Evolutionary conservation across 2,113 vertebrate genomes (phyloP).

Genomic region (Ageneiosus marmoratus): DNA sequence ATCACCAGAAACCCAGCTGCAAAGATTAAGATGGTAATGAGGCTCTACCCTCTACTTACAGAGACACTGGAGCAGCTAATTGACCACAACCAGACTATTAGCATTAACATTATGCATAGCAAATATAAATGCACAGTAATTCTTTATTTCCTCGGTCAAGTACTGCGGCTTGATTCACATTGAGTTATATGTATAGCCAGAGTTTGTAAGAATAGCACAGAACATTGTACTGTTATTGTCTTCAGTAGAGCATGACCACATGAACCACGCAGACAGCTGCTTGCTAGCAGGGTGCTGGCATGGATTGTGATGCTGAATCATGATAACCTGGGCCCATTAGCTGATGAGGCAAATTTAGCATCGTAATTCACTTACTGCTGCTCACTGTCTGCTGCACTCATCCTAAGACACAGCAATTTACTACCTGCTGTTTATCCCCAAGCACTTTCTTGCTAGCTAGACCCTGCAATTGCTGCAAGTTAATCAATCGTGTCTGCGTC

Average conservation of each 20-base stretch:
- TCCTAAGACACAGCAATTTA: conserved; percentile 40
- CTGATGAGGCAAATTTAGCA: conserved; percentile 35
- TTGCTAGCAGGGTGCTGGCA: conserved; percentile 15
- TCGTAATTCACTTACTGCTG: conserved; percentile 36
- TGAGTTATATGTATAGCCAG: neutral
- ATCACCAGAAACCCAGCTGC: conserved; percentile 9
- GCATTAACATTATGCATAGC: neutral
- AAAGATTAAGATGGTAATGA: conserved; percentile 27
- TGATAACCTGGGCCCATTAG: conserved; percentile 26
- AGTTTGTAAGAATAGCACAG: neutral
- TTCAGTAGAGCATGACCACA: neutral
- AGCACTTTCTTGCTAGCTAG: conserved; percentile 18
- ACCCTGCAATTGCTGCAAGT: neutral
- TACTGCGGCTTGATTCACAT: neutral
- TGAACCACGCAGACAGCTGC: conserved; percentile 16
- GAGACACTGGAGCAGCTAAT: conserved; percentile 24
- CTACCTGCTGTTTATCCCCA: conserved; percentile 29
- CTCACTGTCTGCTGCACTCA: conserved; percentile 31
- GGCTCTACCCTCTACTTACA: conserved; percentile 15
- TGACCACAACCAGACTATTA: conserved; percentile 13
- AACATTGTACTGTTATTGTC: neutral
- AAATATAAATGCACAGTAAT: neutral
- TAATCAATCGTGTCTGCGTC: conserved; percentile 5
- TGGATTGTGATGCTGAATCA: conserved; percentile 24
- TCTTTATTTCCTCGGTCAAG: neutral